Base-by-base conservation (phyloP, 2,797 vertebrate species). In the Spinus pinus region DNA sequence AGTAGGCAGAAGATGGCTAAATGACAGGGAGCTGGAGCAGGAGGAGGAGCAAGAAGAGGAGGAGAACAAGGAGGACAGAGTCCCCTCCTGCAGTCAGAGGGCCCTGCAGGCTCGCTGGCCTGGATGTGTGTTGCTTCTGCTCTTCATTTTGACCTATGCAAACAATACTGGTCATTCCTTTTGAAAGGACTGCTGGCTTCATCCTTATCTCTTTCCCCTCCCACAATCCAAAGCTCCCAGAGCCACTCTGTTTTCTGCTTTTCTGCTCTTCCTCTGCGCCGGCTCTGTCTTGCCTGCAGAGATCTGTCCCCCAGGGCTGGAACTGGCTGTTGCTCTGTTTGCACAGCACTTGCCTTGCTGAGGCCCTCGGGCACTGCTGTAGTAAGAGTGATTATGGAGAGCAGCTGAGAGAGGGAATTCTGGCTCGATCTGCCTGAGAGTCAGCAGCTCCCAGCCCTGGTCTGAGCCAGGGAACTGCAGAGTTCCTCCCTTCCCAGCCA, bases 221-320 rank as follows among this genome's bases (percentile, higher is more conserved):
- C 62, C 57, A 17, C 10, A 5, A 0, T 3, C 21, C 1, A 21
- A 14, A 80, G 41, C 44, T 88, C 64, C 62, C 46, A 5, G 61
- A 61, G 65, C 42, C 30, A 0, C 1, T 0, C 42, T 22, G 21
- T 58, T 80, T 67, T 73, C 64, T 47, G 14, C 2, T 0, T 66
- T 71, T 67, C 58, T 37, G 37, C 69, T 64, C 41, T 74, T 75
- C 41, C 33, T 44, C 46, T 60, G n/a, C 0, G 0, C 79, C 2
- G 6, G 53, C 70, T 57, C 81, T 35, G 30, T 60, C 71, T 65
- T 75, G 46, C 71, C 64, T 62, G 30, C 0, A 2, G 9, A 25
- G 72, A 30, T 85, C 37, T 2, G 0, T 72, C 72, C 80, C 0
- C 0, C 51, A 3, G 88, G 82, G 72, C 60, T 91, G 60, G 72